phyloP scores from a whole-genome alignment of 2,113 vertebrate genomes.

The Trachemys scripta region DNA sequence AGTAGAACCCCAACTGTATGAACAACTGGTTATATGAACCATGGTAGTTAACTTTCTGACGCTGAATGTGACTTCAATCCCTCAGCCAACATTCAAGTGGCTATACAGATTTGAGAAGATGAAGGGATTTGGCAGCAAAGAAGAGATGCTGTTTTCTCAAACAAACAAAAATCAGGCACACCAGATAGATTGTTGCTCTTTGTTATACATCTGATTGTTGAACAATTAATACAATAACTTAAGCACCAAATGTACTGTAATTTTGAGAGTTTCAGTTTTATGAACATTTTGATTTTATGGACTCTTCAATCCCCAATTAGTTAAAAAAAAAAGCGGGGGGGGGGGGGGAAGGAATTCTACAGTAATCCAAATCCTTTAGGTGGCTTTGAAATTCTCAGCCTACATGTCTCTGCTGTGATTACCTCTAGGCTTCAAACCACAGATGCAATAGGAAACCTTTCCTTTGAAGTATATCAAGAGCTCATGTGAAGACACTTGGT shows the following conservation, averaged over 20 bases:
- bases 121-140: not conserved
- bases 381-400: slow-evolving; percentile 13
- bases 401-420: not conserved
- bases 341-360: not conserved
- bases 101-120: not conserved
- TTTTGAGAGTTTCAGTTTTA: not conserved
- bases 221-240: not conserved
- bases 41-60: not conserved
- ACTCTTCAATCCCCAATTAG: not conserved
- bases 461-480: slow-evolving; percentile 41
- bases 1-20: not conserved
- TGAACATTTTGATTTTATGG: not conserved
- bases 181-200: not conserved
- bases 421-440: slow-evolving; percentile 7
- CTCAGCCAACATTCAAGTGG: not conserved
- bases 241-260: not conserved
- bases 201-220: not conserved
- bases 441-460: slow-evolving; percentile 33
- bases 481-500: slow-evolving; percentile 27
- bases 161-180: not conserved
- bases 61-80: not conserved
- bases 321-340: not conserved
- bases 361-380: not conserved
- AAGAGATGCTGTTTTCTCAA: not conserved
- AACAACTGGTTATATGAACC: not conserved